Conservation (phyloP, 2,113 vertebrate genomes). For the Origma solitaria region DNA sequence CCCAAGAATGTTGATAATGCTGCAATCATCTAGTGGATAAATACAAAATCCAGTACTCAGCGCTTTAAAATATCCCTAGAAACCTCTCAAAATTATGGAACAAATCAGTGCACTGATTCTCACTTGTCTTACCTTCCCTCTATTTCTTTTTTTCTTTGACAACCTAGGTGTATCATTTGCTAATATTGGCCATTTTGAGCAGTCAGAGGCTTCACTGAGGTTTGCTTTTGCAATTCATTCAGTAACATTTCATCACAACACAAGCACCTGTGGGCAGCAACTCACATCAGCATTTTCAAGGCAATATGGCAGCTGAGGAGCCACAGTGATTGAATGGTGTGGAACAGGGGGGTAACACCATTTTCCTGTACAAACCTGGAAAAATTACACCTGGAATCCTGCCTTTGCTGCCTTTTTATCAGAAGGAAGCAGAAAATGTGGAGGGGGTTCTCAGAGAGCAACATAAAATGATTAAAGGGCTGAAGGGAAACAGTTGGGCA, state of each 20-base stretch:
- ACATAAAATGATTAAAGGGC: background rate
- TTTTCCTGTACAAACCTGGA: background rate
- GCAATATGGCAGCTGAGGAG: background rate
- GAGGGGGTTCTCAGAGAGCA: background rate
- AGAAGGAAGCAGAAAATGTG: background rate
- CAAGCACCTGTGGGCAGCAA: background rate
- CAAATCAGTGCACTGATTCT: background rate
- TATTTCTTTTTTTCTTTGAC: background rate
- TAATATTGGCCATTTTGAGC: background rate
- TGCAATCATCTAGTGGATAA: background rate
- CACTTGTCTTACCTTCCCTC: background rate
- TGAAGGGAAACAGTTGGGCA: background rate
- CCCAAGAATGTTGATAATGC: background rate
- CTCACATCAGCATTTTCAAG: background rate
- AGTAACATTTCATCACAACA: background rate
- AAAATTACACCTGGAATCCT: slow-evolving; percentile 34
- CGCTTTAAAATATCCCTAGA: background rate
- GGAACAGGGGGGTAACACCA: background rate
- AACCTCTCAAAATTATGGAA: background rate
- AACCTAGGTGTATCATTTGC: background rate
- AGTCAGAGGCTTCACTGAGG: background rate
- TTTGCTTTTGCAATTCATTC: background rate
- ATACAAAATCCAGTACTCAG: background rate
- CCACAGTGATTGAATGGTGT: background rate
- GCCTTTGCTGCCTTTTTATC: slow-evolving; percentile 8